Evolutionary conservation across 30 jellyfish, hydroid and myxozoan species (phyloP).

Genomic region (Turritopsis rubra): DNA sequence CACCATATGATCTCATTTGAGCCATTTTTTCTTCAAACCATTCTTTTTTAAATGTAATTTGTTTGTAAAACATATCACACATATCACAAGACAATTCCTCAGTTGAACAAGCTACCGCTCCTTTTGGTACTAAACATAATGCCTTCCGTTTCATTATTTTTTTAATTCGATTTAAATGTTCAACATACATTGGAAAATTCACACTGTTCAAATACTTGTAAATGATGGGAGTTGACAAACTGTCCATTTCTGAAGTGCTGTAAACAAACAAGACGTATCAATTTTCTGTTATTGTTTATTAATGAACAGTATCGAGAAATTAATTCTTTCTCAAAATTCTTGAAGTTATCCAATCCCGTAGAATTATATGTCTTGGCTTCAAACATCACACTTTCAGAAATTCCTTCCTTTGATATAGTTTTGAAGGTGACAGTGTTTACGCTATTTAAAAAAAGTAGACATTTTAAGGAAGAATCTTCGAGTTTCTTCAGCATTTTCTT

Average conservation of each 20-base stretch:
- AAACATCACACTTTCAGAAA: neutral
- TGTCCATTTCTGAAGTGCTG: neutral
- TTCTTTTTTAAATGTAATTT: neutral
- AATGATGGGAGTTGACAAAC: conserved; percentile 14
- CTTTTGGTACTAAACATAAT: conserved; percentile 49
- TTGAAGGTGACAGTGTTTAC: neutral
- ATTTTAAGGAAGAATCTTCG: conserved; percentile 26
- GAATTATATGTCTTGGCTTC: neutral
- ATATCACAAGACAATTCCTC: neutral
- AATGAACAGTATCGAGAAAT: conserved; percentile 4
- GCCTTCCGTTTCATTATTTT: conserved; percentile 13
- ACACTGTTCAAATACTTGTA: conserved; percentile 26
- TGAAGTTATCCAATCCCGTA: neutral
- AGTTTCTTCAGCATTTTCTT: conserved; percentile 23
- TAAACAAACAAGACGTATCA: conserved; percentile 8
- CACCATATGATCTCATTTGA: neutral
- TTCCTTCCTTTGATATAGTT: neutral
- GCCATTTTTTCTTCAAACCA: neutral
- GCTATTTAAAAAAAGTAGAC: conserved; percentile 28
- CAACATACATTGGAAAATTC: conserved; percentile 20
- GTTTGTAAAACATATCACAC: neutral
- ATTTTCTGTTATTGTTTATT: conserved; percentile 1
- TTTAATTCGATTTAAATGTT: neutral
- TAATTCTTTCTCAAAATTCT: neutral
- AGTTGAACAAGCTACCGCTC: conserved; percentile 38